Evolutionary conservation across 2,113 vertebrate species (phyloP).

Genomic region (Geococcyx californianus): DNA sequence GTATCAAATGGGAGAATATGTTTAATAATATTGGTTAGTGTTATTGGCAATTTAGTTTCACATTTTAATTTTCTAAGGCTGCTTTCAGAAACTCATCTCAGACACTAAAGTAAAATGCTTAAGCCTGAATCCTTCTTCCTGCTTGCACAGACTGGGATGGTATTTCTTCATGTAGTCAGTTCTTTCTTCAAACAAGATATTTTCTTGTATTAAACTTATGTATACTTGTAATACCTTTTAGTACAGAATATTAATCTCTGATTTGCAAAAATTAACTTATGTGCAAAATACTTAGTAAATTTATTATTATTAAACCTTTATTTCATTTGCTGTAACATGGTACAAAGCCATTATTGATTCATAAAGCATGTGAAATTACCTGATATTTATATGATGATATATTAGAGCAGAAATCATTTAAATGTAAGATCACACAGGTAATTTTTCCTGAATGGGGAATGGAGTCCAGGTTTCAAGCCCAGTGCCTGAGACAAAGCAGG

Average conservation of each 20-base stretch:
- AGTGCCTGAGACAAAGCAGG: neutral
- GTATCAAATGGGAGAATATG: neutral
- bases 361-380: neutral
- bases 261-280: neutral
- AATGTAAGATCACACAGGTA: neutral
- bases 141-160: neutral
- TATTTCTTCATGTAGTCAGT: neutral
- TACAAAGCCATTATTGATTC: no score
- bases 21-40: neutral
- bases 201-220: neutral
- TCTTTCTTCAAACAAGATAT: neutral
- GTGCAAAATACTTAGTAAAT: neutral
- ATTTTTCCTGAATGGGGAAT: neutral
- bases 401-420: neutral
- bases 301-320: neutral
- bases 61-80: neutral
- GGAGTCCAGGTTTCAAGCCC: neutral
- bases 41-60: neutral
- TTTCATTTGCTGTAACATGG: neutral
- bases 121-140: neutral
- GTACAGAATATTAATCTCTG: neutral
- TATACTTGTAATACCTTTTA: neutral
- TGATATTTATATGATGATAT: neutral
- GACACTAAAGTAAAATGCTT: neutral
- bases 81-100: neutral